phyloP scores from a whole-genome alignment of 2,888 invertebrate species.

The Nysson spinosus region DNA sequence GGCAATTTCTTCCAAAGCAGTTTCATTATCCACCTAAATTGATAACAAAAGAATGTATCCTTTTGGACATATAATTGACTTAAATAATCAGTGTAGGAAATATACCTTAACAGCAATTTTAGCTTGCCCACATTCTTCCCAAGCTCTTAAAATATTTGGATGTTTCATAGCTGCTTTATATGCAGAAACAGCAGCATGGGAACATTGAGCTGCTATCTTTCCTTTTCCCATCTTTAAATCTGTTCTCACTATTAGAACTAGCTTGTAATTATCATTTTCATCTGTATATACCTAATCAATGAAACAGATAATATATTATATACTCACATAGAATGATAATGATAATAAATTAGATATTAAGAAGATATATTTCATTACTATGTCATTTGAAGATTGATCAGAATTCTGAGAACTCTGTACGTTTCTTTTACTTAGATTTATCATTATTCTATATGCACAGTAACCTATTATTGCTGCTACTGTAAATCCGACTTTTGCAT shows the following conservation, averaged over 20 bases:
- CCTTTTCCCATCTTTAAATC: conserved; percentile 97
- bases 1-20: conserved; percentile 84
- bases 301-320: neutral
- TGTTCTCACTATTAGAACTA: conserved; percentile 91
- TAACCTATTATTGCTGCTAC: conserved; percentile 57
- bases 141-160: conserved; percentile 81
- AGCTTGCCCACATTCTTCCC: conserved; percentile 88
- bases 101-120: conserved; percentile 90
- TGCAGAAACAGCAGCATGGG: conserved; percentile 95
- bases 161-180: conserved; percentile 85
- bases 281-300: conserved; percentile 22
- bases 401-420: conserved; percentile 11
- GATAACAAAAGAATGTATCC: neutral
- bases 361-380: conserved; percentile 23
- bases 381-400: conserved; percentile 24
- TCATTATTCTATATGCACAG: conserved; percentile 56
- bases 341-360: neutral
- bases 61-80: neutral
- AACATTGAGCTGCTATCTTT: conserved; percentile 95
- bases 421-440: conserved; percentile 18
- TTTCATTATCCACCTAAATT: conserved; percentile 84
- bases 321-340: neutral
- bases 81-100: neutral
- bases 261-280: conserved; percentile 81
- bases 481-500: conserved; percentile 56